Conservation (phyloP, 2,797 vertebrate species). For the Cichlasoma orientale region DNA sequence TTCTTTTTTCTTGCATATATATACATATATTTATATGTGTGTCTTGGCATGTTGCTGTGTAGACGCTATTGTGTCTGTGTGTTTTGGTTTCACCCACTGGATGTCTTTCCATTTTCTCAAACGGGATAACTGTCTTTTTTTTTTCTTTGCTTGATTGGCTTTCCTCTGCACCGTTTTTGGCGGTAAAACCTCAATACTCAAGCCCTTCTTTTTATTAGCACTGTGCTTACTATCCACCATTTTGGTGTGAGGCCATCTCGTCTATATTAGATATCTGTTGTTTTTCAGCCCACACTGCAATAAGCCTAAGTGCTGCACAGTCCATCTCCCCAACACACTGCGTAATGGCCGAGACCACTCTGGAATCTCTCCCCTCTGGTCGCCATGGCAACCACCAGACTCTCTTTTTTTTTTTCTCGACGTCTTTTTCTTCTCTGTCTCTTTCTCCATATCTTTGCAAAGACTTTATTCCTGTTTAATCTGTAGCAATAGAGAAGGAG, state of each 20-base stretch:
- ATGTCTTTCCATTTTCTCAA: constrained; percentile 19
- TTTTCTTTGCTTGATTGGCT: constrained; percentile 21
- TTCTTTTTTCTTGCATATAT: not conserved
- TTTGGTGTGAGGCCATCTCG: constrained; percentile 65
- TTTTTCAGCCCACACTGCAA: constrained; percentile 72
- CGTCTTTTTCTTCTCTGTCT: constrained; percentile 35
- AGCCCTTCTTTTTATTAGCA: constrained; percentile 39
- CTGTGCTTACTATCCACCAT: constrained; percentile 58
- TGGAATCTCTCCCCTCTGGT: constrained; percentile 65
- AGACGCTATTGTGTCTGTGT: not conserved
- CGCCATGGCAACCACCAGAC: constrained; percentile 71
- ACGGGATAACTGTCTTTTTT: constrained; percentile 25
- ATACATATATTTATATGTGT: too few species aligned
- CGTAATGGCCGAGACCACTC: constrained; percentile 69
- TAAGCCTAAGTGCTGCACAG: constrained; percentile 75
- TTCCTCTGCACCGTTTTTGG: constrained; percentile 29
- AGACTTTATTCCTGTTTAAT: constrained; percentile 64
- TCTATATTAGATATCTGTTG: constrained; percentile 68
- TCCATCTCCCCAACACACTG: constrained; percentile 69
- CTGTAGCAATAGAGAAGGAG: constrained; percentile 41
- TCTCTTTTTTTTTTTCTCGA: constrained; percentile 23
- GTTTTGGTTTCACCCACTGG: constrained; percentile 11
- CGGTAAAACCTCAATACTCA: constrained; percentile 23
- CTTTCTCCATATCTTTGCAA: constrained; percentile 50
- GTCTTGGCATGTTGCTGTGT: not conserved